Evolutionary conservation across 2,113 vertebrate genomes (phyloP).

Genomic region (Arvicanthis niloticus): DNA sequence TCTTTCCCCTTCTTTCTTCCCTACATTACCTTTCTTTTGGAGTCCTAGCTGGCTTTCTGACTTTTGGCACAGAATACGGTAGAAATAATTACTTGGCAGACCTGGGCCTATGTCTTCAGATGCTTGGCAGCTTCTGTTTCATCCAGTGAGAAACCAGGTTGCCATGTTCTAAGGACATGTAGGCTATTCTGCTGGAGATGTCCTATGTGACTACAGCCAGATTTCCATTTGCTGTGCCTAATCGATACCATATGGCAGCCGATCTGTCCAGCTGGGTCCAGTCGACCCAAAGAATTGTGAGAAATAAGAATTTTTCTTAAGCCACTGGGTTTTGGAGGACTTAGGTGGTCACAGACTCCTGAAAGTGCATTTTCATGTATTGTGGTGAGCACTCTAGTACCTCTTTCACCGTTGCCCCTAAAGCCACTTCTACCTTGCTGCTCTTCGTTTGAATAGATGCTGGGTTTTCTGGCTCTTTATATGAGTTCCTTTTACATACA

Average conservation of each 20-base stretch:
- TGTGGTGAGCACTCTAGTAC: neutral
- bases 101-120: neutral
- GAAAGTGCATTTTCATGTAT: neutral
- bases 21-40: neutral
- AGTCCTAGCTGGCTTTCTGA: constrained; percentile 2
- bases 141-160: neutral
- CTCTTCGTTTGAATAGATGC: neutral
- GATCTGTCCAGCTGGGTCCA: neutral
- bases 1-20: neutral
- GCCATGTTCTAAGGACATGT: neutral
- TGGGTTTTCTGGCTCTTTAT: neutral
- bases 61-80: neutral
- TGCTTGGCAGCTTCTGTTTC: neutral
- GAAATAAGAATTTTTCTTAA: constrained; percentile 45
- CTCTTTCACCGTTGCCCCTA: neutral
- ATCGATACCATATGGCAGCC: neutral
- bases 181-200: neutral
- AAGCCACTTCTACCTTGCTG: neutral
- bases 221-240: neutral
- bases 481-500: neutral
- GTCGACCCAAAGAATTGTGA: neutral
- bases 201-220: neutral
- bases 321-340: neutral
- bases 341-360: neutral
- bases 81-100: constrained; percentile 9